Conservation (phyloP, 1,140 invertebrate species). For the Drosophila murphyi region DNA sequence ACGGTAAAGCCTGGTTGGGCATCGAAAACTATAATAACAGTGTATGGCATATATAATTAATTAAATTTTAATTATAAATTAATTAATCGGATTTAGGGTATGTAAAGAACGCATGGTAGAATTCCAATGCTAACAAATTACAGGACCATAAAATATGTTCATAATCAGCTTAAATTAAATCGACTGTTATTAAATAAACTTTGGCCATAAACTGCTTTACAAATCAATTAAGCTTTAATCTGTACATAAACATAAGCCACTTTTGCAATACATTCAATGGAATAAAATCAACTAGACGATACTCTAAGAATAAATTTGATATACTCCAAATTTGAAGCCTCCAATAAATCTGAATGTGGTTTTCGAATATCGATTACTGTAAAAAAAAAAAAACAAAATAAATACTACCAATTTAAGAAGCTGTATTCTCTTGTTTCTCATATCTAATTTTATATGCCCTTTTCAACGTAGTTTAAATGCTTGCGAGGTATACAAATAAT, state of each 20-base stretch:
- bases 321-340: too few relatives aligned
- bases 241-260: background rate
- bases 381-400: too few relatives aligned
- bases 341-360: too few relatives aligned
- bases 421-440: too few relatives aligned
- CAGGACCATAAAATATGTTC: constrained; percentile 21
- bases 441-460: background rate
- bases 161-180: constrained; percentile 49
- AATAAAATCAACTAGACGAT: background rate
- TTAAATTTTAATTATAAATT: background rate
- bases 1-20: background rate
- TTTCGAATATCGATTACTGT: too few relatives aligned
- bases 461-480: background rate
- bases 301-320: too few relatives aligned
- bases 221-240: constrained; percentile 30
- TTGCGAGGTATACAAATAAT: background rate
- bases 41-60: background rate
- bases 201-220: constrained; percentile 19
- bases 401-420: too few relatives aligned
- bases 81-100: background rate
- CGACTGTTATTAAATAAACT: constrained; percentile 21
- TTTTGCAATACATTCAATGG: constrained; percentile 11
- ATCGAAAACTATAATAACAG: too few relatives aligned
- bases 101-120: background rate
- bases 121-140: background rate